Evolutionary conservation across 2,797 vertebrate species (phyloP).

Genomic region (Orestias chungarensis): DNA sequence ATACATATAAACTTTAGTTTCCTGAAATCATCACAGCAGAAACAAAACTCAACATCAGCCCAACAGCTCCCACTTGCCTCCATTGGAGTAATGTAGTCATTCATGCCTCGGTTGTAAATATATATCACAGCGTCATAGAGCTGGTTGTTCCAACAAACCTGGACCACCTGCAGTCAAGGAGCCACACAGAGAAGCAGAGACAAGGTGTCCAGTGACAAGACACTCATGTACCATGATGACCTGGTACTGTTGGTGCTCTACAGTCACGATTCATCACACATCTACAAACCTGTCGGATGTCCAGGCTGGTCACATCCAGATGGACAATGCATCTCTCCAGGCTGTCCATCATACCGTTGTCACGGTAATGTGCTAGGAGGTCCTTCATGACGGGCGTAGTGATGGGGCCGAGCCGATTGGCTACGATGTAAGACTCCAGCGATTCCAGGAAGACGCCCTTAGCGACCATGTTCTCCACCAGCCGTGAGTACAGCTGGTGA

Average conservation of each 20-base stretch:
- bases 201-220: conserved; percentile 47
- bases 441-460: conserved; percentile 94
- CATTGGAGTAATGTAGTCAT: conserved; percentile 96
- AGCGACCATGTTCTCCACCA: conserved; percentile 91
- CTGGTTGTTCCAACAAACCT: conserved; percentile 93
- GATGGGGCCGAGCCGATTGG: conserved; percentile 89
- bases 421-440: conserved; percentile 91
- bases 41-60: too few relatives aligned
- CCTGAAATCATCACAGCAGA: too few relatives aligned
- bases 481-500: conserved; percentile 88
- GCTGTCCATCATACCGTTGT: conserved; percentile 91
- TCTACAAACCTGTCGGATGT: conserved; percentile 90
- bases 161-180: conserved; percentile 83
- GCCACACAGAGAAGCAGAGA: not conserved
- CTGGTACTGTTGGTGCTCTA: not conserved
- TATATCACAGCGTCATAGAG: conserved; percentile 98
- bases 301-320: conserved; percentile 95
- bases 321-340: conserved; percentile 96
- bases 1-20: too few relatives aligned
- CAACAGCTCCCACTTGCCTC: too few relatives aligned
- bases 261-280: not conserved
- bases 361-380: conserved; percentile 92
- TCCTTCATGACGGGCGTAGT: conserved; percentile 94
- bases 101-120: conserved; percentile 96
- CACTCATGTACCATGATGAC: too few relatives aligned